Percentiles rank a stretch among this genome's conserved stretches.
Evolutionary conservation across 2,797 vertebrate genomes (phyloP).

Genomic region (Tokudaia tokunoshimensis): DNA sequence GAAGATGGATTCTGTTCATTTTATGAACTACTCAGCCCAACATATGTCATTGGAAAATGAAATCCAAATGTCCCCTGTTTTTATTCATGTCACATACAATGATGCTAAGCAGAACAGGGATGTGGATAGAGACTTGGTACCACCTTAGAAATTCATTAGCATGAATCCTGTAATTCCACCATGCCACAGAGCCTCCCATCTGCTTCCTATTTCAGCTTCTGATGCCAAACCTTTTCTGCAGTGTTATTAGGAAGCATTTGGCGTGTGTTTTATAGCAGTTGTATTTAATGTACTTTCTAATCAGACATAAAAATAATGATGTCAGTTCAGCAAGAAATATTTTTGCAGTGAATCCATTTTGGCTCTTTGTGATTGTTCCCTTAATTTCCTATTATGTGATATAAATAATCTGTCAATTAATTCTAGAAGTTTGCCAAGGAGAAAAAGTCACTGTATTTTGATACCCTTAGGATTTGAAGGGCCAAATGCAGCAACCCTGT

Average conservation of each 20-base stretch:
- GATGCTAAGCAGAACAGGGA: background rate
- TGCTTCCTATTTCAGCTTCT: slow-evolving; percentile 36
- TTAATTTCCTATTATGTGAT: slow-evolving; percentile 13
- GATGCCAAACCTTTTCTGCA: background rate
- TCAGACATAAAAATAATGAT: slow-evolving; percentile 15
- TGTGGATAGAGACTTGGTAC: background rate
- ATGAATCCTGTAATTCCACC: background rate
- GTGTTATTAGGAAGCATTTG: slow-evolving; percentile 47
- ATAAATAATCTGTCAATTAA: background rate
- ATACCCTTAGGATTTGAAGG: background rate
- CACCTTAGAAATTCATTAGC: slow-evolving; percentile 30
- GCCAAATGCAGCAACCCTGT: background rate
- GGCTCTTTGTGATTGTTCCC: background rate
- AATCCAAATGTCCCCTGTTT: background rate
- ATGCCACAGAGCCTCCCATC: background rate
- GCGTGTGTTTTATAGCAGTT: slow-evolving; percentile 25
- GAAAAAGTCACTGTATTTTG: background rate
- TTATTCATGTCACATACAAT: slow-evolving; percentile 12
- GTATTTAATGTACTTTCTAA: slow-evolving; percentile 51
- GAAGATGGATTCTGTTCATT: background rate
- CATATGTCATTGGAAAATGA: background rate
- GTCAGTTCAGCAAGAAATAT: slow-evolving; percentile 14
- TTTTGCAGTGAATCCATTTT: slow-evolving; percentile 52
- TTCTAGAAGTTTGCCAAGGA: background rate
- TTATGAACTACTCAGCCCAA: background rate